Base-by-base conservation (phyloP, 2,113 vertebrate species). In the Paradoxurus hermaphroditus region DNA sequence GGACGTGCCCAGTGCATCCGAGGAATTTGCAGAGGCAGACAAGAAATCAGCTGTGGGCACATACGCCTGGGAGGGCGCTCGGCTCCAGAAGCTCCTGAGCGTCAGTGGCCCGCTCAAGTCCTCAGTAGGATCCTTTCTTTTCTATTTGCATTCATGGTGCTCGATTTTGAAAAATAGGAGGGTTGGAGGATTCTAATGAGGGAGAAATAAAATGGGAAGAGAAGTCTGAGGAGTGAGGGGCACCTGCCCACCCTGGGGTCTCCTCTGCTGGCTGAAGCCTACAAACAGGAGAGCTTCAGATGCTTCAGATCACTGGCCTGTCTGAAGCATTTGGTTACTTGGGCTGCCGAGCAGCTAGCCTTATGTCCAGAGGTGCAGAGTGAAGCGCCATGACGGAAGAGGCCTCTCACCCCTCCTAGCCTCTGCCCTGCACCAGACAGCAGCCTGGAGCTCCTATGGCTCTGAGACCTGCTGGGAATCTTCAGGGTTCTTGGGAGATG, bases 31-130 rank as follows among this genome's bases (percentile, higher is more conserved):
- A 25, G 59, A 36, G 36, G 11, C 34, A 19, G 3, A 11, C 34
- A 62, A 36, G 12, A 34, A 23, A 34, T 7, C 68, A 11, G 18
- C 11, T 51, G 11, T 31, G 53, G 81, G 70, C 16, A 36, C 25
- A 21, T 2, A 0, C 2, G 2, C 36, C 14, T 4, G 5, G 7
- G 19, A 36, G 0, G 5, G 16, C 25, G 12, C 4, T 56, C 16
- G 16, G 14, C 12, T 85, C 16, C 10, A 27, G 44, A 16, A 31
- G 6, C 3, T 70, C 18, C 9, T 1, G 1, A 13, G 21, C 8
- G 11, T 46, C 36, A 36, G 15, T 7, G 4, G 21, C 5, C 5
- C 1, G 3, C 39, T 36, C 2, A 34, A 73, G 16, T 62, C 21
- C 90, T 7, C 53, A 0, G 27, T 2, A 4, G 62, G 23, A 5